Evolutionary conservation across 2,797 vertebrate species (phyloP), one percentile per base, ranked within the genome.

Genomic region (Chelonia mydas): DNA sequence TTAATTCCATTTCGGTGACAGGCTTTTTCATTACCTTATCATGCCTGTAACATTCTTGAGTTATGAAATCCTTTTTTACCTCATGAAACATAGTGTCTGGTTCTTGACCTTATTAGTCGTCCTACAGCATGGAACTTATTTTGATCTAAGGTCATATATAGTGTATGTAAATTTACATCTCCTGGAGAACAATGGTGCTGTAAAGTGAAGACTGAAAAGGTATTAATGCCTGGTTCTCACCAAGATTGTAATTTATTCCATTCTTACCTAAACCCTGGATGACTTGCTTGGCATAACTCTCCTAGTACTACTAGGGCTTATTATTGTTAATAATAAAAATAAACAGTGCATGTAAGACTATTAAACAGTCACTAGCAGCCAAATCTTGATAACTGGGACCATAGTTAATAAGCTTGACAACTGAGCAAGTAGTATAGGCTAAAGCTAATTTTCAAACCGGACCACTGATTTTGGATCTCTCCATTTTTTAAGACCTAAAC

Each of bases 1-100:
- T 84, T 96, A 92, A 93, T 88, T 95, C 47, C 90, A 82, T 74
- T 77, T n/a, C 84, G 72, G 81, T 92, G 90, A 94, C 25, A 92
- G 90, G 88, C 45, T 95, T 97, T 57, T 81, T 80, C 53, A 47
- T 76, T 91, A 88, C 88, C 84, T 97, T 97, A 95, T 90, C 78
- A 87, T 92, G 15, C 33, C 65, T 88, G 50, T 86, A 74, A 91
- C 95, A 80, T 94, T 96, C 93, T 92, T 95, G 91, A 95, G 72
- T 61, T 33, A 77, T 68, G 50, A 95, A 54, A 94, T 90, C 90
- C 61, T 83, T 83, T 84, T 90, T 95, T 77, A 93, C 49, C 59
- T 94, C 49, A 31, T n/a, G 85, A 33, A 65, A 80, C 55, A 59
- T 78, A 28, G 47, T 1, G 9, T 28, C 37, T 72, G 37, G n/a